Evolutionary conservation across 2,888 invertebrate species (phyloP).

Genomic region (Eilema caniola): DNA sequence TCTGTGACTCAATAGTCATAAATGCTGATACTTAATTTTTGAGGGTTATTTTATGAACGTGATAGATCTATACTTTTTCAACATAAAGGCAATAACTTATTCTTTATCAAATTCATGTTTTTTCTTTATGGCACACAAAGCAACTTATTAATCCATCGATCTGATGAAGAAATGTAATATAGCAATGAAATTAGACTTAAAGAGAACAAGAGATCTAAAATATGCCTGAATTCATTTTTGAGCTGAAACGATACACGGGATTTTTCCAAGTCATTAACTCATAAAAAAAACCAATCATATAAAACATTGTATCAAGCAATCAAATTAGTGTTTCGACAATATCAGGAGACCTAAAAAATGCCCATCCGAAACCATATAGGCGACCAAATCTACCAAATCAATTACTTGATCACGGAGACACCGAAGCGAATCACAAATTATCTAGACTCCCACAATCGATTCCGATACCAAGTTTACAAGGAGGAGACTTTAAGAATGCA

Average conservation of each 20-base stretch:
- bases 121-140: no score
- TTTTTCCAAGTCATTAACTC: not conserved
- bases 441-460: not conserved
- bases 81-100: no score
- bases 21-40: no score
- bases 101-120: no score
- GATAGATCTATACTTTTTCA: no score
- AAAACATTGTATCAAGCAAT: not conserved
- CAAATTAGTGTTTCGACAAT: not conserved
- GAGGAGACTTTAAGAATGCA: not conserved
- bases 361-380: constrained; percentile 12
- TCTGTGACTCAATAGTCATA: no score
- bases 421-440: not conserved
- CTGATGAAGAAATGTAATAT: no score
- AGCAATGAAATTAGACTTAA: constrained; percentile 28
- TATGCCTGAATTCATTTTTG: not conserved
- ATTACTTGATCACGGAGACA: not conserved
- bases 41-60: no score
- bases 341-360: not conserved
- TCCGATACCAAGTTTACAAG: not conserved
- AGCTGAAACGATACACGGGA: not conserved
- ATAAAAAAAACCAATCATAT: not conserved
- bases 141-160: no score
- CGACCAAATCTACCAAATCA: not conserved
- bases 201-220: constrained; percentile 29